Conservation (phyloP, 1,140 invertebrate genomes). For the Harlomillsia oculata region DNA sequence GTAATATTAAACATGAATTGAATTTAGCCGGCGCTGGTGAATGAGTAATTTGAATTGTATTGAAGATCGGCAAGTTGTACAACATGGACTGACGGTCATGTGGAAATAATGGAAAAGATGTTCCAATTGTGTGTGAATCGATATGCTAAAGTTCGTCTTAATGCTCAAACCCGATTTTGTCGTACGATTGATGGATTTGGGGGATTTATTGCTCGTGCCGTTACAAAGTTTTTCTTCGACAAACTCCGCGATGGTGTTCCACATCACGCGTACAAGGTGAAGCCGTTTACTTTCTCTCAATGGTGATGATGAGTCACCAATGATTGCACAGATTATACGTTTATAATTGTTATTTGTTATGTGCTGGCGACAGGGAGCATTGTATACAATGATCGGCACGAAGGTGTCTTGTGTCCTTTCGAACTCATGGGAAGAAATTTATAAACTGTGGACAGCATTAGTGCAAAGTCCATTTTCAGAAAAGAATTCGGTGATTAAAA, state of each 20-base stretch:
- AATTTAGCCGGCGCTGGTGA: background rate
- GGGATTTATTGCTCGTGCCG: slow-evolving; percentile 13
- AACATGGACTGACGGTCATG: slow-evolving; percentile 31
- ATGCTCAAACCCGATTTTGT: slow-evolving; percentile 29
- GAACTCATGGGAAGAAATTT: slow-evolving; percentile 64
- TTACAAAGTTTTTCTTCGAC: slow-evolving; percentile 18
- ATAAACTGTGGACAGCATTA: slow-evolving; percentile 62
- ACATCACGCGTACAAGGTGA: slow-evolving; percentile 34
- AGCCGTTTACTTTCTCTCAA: background rate
- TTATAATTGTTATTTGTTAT: background rate
- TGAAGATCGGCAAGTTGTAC: slow-evolving; percentile 19
- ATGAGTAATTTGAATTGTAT: slow-evolving; percentile 1
- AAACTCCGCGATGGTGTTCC: slow-evolving; percentile 26
- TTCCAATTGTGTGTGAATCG: slow-evolving; percentile 29
- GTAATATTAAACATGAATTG: too few species aligned
- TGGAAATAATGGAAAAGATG: slow-evolving; percentile 20
- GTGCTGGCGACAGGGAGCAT: slow-evolving; percentile 49
- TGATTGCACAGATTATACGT: background rate
- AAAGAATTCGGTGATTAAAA: slow-evolving; percentile 63
- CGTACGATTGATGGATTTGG: slow-evolving; percentile 26
- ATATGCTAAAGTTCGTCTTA: slow-evolving; percentile 31
- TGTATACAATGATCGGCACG: slow-evolving; percentile 63
- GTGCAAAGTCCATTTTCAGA: slow-evolving; percentile 63
- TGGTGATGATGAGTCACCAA: background rate
- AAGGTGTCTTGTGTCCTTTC: slow-evolving; percentile 41